Percentiles rank a stretch among this genome's conserved stretches.
phyloP scores from a whole-genome alignment of 2,888 invertebrate genomes.

The Leptinotarsa juncta region DNA sequence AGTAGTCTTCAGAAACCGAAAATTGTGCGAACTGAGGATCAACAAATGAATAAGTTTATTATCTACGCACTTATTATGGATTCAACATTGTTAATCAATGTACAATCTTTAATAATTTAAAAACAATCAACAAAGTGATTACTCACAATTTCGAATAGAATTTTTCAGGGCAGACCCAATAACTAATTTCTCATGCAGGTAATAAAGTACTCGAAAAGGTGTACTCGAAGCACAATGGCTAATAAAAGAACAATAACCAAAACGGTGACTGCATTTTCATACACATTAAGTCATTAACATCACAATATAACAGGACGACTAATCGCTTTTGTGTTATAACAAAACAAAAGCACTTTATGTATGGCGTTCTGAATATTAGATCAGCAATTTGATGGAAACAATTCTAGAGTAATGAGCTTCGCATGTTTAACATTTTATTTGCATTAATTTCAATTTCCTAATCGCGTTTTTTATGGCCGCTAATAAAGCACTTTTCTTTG shows the following conservation, averaged over 20 bases:
- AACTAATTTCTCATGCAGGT: slow-evolving; percentile 1
- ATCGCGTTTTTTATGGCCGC: slow-evolving; percentile 56
- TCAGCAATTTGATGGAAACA: slow-evolving; percentile 44
- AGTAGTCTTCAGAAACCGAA: too few relatives aligned
- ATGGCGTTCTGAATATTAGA: slow-evolving; percentile 49
- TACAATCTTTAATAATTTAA: too few relatives aligned
- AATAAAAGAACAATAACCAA: slow-evolving; percentile 27
- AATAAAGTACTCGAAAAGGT: not conserved
- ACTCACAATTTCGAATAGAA: too few relatives aligned
- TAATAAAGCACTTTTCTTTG: slow-evolving; percentile 56
- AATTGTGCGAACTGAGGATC: too few relatives aligned
- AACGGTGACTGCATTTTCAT: slow-evolving; percentile 22
- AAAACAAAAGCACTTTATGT: slow-evolving; percentile 43
- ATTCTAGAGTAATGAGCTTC: slow-evolving; percentile 54
- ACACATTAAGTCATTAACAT: slow-evolving; percentile 28
- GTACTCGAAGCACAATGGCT: slow-evolving; percentile 13
- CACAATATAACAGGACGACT: slow-evolving; percentile 39
- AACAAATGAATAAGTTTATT: too few relatives aligned
- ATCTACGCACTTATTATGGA: too few relatives aligned
- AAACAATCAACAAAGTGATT: too few relatives aligned
- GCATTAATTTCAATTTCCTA: slow-evolving; percentile 59
- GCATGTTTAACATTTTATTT: slow-evolving; percentile 59
- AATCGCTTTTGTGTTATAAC: slow-evolving; percentile 42
- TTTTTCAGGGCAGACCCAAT: not conserved
- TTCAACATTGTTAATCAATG: too few relatives aligned